These are phyloP conservation scores for Heliocidaris tuberculata DNA, from an alignment of 35 echinoderm and acorn worm species.

Conservation along the genomic window DNA sequence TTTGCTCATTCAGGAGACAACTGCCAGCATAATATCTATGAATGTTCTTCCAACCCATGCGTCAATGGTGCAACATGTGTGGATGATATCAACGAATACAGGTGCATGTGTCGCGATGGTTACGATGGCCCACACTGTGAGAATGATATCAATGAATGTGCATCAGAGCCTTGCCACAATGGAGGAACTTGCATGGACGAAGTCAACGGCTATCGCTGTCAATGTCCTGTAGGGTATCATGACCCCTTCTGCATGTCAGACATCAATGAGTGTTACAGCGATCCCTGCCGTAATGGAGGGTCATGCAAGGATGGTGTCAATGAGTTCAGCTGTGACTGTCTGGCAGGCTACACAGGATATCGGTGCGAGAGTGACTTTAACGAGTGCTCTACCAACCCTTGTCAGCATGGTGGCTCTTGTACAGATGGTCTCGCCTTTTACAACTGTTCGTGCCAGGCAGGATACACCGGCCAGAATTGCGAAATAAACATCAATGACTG, in stretches of 20 bases:
- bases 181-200: constrained; percentile 61
- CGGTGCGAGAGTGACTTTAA: constrained; percentile 67
- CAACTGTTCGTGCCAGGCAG: constrained; percentile 60
- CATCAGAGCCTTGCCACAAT: constrained; percentile 56
- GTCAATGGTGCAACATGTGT: constrained; percentile 58
- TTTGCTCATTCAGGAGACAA: constrained; percentile 31
- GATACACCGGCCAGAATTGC: constrained; percentile 79
- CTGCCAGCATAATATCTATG: constrained; percentile 55
- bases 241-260: constrained; percentile 64
- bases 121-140: constrained; percentile 67
- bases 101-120: constrained; percentile 53
- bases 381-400: constrained; percentile 88
- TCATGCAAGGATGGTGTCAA: constrained; percentile 63
- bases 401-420: constrained; percentile 79
- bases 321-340: constrained; percentile 59
- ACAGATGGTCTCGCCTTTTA: constrained; percentile 58
- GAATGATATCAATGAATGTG: constrained; percentile 69
- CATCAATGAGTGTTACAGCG: constrained; percentile 65
- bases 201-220: constrained; percentile 55
- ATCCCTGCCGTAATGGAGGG: constrained; percentile 63
- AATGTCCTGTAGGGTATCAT: constrained; percentile 61
- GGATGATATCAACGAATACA: constrained; percentile 70
- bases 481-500: constrained; percentile 84
- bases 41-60: constrained; percentile 80
- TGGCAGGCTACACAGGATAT: constrained; percentile 55